Evolutionary conservation across 2,113 vertebrate genomes (phyloP).

Genomic region (Oryzias curvinotus): DNA sequence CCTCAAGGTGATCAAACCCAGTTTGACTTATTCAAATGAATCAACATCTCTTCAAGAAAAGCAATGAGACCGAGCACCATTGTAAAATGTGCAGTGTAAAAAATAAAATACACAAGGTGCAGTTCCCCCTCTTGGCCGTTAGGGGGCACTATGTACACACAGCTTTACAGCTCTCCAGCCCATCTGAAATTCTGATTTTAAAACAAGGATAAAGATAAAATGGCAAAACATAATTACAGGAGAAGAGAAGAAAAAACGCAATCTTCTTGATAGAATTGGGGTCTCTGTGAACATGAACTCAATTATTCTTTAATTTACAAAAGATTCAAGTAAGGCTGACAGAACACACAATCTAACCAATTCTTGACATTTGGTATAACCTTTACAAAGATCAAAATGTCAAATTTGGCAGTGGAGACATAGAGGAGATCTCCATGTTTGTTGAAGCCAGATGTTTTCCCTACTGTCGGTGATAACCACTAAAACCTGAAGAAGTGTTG

Average conservation of each 20-base stretch:
- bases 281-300: constrained; percentile 6
- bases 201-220: constrained; percentile 1
- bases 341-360: constrained; percentile 7
- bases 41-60: not conserved
- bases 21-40: not conserved
- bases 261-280: constrained; percentile 6
- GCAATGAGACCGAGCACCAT: not conserved
- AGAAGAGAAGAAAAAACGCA: not conserved
- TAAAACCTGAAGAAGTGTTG: too few relatives aligned
- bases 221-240: constrained; percentile 23
- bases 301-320: constrained; percentile 12
- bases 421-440: not conserved
- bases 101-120: not conserved
- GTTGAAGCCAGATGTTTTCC: not conserved
- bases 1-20: too few relatives aligned
- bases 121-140: constrained; percentile 3
- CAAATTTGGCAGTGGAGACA: constrained; percentile 1
- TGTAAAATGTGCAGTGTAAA: not conserved
- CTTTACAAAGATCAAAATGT: constrained; percentile 10
- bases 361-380: constrained; percentile 11
- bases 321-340: constrained; percentile 2
- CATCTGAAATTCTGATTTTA: constrained; percentile 9
- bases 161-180: not conserved
- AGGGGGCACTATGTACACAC: constrained; percentile 42
- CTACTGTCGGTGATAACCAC: not conserved